A percentile compares a stretch with the other conserved stretches of the same genome.
Evolutionary conservation across 1,140 invertebrate species (phyloP).

Genomic region (Platyura marginata): DNA sequence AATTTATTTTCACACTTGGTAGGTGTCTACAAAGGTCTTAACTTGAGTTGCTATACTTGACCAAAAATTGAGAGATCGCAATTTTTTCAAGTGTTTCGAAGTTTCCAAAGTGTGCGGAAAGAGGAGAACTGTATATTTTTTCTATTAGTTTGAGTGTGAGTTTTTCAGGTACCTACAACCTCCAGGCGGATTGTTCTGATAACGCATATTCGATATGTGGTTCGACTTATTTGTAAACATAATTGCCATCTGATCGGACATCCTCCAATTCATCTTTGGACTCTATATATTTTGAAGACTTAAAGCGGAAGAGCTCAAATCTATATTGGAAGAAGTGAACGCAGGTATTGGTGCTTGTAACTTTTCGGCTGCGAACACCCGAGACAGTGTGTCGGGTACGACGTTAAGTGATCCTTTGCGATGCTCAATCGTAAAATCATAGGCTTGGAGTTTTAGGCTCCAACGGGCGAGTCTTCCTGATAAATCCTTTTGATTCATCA

Average conservation of each 20-base stretch:
- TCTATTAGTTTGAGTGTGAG: neutral
- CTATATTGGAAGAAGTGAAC: too few relatives aligned
- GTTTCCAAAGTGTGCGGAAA: slow-evolving; percentile 1
- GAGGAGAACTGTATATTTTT: neutral
- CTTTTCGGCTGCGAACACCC: too few relatives aligned
- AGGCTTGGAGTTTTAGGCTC: slow-evolving; percentile 10
- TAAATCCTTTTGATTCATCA: slow-evolving; percentile 11
- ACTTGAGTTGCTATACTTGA: neutral
- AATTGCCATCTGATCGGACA: too few relatives aligned
- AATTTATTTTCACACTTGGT: slow-evolving; percentile 1
- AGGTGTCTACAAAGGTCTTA: slow-evolving; percentile 1
- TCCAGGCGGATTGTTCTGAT: slow-evolving; percentile 3
- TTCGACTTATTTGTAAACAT: too few relatives aligned
- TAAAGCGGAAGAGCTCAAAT: too few relatives aligned
- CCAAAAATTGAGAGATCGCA: slow-evolving; percentile 1
- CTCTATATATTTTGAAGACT: too few relatives aligned
- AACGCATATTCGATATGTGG: too few relatives aligned
- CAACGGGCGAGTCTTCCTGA: slow-evolving; percentile 15
- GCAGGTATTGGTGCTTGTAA: too few relatives aligned
- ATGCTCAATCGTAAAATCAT: slow-evolving; percentile 8
- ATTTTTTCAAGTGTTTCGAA: slow-evolving; percentile 3
- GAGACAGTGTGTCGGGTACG: neutral
- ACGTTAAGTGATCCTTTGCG: neutral
- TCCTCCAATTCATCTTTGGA: too few relatives aligned
- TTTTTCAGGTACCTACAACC: slow-evolving; percentile 2